Evolutionary conservation across 1,140 invertebrate species (phyloP).

Genomic region (Cyrtorhinus lividipennis): DNA sequence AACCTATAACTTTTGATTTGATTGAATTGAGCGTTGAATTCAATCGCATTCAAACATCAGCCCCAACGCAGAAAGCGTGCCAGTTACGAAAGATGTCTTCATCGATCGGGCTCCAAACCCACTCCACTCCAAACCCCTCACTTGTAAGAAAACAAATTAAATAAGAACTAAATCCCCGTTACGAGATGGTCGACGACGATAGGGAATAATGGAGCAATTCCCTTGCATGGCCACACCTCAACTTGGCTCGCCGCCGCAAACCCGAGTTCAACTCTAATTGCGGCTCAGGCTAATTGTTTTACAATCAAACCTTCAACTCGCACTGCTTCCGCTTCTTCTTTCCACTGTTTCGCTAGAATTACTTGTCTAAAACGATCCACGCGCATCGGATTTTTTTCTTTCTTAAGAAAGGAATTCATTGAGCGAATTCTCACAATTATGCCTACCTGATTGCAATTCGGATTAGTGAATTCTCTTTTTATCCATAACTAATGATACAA

Average conservation of each 20-base stretch:
- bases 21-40: too few species aligned
- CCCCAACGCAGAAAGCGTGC: too few species aligned
- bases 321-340: not conserved
- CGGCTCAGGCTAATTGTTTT: not conserved
- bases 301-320: conserved; percentile 5
- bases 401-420: too few species aligned
- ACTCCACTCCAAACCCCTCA: not conserved
- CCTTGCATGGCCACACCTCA: not conserved
- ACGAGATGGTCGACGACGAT: not conserved
- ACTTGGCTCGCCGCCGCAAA: not conserved
- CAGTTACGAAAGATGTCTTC: conserved; percentile 2
- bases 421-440: too few species aligned
- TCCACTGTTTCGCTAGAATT: too few species aligned
- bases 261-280: not conserved
- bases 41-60: too few species aligned
- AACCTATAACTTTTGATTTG: too few species aligned
- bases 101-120: not conserved
- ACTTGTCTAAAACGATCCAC: too few species aligned
- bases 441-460: too few species aligned
- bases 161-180: conserved; percentile 1
- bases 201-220: conserved; percentile 7
- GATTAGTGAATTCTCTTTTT: too few species aligned
- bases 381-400: too few species aligned
- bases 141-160: not conserved
- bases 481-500: too few species aligned